phyloP scores from a whole-genome alignment of 2,797 vertebrate genomes.

The Capromys pilorides region DNA sequence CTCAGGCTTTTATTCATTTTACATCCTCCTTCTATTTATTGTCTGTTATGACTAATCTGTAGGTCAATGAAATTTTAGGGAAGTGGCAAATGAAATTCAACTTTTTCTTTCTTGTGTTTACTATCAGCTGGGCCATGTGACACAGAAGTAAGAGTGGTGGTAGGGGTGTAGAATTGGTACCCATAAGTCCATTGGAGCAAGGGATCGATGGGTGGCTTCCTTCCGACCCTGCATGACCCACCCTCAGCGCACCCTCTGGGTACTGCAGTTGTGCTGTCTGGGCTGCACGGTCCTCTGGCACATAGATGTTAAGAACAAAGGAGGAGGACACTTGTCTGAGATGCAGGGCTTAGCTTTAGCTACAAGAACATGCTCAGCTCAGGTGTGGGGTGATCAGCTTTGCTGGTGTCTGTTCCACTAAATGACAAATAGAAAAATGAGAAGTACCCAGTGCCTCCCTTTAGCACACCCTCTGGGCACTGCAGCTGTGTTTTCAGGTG shows the following conservation, averaged over 20 bases:
- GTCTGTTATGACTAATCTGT: background rate
- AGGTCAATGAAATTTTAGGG: background rate
- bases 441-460: background rate
- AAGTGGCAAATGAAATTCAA: background rate
- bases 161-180: background rate
- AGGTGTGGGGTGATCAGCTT: background rate
- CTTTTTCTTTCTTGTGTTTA: background rate
- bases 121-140: background rate
- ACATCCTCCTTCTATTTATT: background rate
- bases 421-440: background rate
- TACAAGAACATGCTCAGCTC: background rate
- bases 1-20: background rate
- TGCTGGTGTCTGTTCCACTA: background rate
- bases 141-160: background rate
- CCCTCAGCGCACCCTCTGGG: background rate
- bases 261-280: background rate
- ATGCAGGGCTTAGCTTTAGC: background rate
- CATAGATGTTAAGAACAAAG: background rate
- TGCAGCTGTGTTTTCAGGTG: too few relatives aligned
- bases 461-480: too few relatives aligned
- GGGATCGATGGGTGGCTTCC: background rate
- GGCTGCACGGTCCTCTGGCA: rapidly evolving
- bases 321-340: background rate
- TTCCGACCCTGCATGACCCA: background rate
- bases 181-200: background rate